A percentile compares a stretch with the other conserved stretches of the same genome.
These are phyloP conservation scores for human (Homo sapiens) DNA, from an alignment of 2,113 vertebrate species.

Conservation along the genomic window DNA sequence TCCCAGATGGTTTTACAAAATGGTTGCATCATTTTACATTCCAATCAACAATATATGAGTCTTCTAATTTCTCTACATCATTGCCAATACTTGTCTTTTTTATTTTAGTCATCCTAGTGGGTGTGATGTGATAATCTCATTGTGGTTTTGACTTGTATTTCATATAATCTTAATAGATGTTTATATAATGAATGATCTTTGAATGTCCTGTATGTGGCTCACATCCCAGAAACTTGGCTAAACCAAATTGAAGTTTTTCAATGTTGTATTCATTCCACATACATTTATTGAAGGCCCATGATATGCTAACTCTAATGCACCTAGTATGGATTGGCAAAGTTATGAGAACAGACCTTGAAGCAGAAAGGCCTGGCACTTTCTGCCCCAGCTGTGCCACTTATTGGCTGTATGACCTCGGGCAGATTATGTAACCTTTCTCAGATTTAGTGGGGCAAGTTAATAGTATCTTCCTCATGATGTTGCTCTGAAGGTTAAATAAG, in stretches of 20 bases:
- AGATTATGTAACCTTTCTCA: background rate
- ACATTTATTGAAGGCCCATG: background rate
- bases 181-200: background rate
- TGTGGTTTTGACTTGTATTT: slow-evolving; percentile 12
- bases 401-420: background rate
- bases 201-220: background rate
- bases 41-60: background rate
- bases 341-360: background rate
- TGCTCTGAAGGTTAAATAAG: background rate
- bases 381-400: background rate
- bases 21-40: background rate
- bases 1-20: background rate
- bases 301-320: background rate
- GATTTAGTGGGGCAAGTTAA: background rate
- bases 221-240: background rate
- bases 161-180: slow-evolving; percentile 20
- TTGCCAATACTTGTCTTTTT: background rate
- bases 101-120: background rate
- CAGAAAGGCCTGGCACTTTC: background rate
- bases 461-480: background rate
- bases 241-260: background rate
- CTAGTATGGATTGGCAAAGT: background rate
- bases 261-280: background rate
- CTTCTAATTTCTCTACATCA: background rate
- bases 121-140: background rate